A percentile compares a stretch with the other conserved stretches of the same genome.
Evolutionary conservation across 30 jellyfish, hydroid and myxozoan genomes (phyloP).

Genomic region (Pseudorhiza aurosa): DNA sequence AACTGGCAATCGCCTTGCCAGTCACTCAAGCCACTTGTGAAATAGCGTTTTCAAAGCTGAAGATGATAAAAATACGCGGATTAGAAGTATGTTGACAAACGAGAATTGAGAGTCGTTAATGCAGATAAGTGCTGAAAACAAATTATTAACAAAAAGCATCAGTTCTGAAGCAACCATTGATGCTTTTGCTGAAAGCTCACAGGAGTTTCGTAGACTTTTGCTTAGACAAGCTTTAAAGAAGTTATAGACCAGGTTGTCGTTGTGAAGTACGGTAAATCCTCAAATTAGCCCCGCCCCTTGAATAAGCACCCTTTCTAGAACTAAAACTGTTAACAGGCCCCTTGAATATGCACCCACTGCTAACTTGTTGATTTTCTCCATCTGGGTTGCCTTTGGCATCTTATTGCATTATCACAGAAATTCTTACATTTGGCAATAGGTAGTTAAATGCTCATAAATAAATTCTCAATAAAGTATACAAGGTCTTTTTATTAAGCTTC

Average conservation of each 20-base stretch:
- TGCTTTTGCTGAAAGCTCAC: constrained; percentile 8
- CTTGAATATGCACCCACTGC: background rate
- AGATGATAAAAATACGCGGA: too few relatives aligned
- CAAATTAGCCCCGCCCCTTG: background rate
- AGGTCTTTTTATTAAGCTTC: too few relatives aligned
- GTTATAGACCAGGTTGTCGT: background rate
- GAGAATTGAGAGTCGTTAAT: background rate
- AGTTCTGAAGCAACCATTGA: constrained; percentile 5
- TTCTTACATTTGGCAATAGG: too few relatives aligned
- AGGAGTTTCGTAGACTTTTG: background rate
- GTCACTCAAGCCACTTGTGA: too few relatives aligned
- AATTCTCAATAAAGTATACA: too few relatives aligned
- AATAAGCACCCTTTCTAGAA: background rate
- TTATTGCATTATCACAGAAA: too few relatives aligned
- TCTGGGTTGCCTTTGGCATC: too few relatives aligned
- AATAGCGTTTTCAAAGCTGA: too few relatives aligned
- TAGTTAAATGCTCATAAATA: too few relatives aligned
- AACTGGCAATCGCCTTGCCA: background rate
- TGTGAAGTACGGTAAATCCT: background rate
- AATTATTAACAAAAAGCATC: background rate
- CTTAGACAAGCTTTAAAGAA: background rate
- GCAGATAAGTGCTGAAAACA: background rate
- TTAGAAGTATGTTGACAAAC: background rate
- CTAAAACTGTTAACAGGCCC: background rate
- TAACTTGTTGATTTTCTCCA: too few relatives aligned